Evolutionary conservation across 2,888 invertebrate species (phyloP).

Genomic region (Drosophila meridionalis): DNA sequence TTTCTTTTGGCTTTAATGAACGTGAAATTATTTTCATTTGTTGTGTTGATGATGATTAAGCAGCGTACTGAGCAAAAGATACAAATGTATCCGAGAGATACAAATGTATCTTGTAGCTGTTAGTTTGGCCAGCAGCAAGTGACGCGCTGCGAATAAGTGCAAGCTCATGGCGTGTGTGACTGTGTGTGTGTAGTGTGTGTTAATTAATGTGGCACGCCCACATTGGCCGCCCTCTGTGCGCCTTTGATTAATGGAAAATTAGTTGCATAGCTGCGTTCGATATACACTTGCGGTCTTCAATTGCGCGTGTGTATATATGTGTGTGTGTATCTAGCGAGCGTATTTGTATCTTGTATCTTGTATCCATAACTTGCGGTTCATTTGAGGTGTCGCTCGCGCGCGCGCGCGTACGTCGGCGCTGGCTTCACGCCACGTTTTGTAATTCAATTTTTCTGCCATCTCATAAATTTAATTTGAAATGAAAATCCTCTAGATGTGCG

Average conservation of each 20-base stretch:
- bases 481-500: constrained; percentile 74
- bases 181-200: constrained; percentile 32
- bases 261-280: constrained; percentile 47
- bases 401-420: neutral
- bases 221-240: constrained; percentile 21
- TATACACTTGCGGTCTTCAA: constrained; percentile 49
- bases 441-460: constrained; percentile 74
- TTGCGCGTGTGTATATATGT: constrained; percentile 3
- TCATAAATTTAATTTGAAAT: constrained; percentile 83
- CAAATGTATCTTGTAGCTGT: constrained; percentile 46
- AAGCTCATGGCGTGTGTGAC: constrained; percentile 54
- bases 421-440: constrained; percentile 43
- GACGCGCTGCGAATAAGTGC: constrained; percentile 59
- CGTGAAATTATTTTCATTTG: constrained; percentile 71
- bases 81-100: constrained; percentile 45
- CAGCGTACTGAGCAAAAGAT: constrained; percentile 8
- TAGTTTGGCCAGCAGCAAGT: constrained; percentile 19
- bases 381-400: constrained; percentile 56
- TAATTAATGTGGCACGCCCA: constrained; percentile 70
- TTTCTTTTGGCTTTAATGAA: constrained; percentile 54
- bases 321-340: constrained; percentile 4
- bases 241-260: constrained; percentile 60
- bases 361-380: constrained; percentile 47
- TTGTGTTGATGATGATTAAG: constrained; percentile 47
- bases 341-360: constrained; percentile 16